Conservation (phyloP, 2,113 vertebrate species). For the Trichechus manatus region DNA sequence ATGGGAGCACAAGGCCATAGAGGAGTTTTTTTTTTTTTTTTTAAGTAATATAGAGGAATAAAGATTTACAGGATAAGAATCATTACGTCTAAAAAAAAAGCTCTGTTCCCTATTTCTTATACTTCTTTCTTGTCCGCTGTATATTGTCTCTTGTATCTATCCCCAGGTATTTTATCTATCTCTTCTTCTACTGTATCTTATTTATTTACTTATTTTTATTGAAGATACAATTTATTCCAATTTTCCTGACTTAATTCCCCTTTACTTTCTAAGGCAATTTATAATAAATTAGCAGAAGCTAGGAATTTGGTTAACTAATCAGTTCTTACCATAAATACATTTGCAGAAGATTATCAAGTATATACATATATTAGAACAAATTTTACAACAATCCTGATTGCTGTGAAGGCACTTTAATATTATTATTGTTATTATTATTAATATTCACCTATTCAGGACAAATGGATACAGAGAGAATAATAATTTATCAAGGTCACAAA, state of each 20-base stretch:
- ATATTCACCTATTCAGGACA: too few species aligned
- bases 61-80: constrained; percentile 38
- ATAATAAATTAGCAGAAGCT: background rate
- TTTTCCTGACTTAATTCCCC: background rate
- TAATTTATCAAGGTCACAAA: background rate
- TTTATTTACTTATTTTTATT: background rate
- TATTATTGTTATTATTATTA: background rate
- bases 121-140: background rate
- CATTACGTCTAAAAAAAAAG: constrained; percentile 18
- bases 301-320: background rate
- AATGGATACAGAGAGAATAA: background rate
- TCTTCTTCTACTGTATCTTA: constrained; percentile 6
- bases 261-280: background rate
- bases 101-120: background rate
- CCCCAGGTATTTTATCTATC: background rate
- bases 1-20: background rate
- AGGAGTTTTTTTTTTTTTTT: background rate
- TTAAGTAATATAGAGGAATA: constrained; percentile 50
- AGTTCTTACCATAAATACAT: background rate
- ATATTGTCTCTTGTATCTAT: background rate
- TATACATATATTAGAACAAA: background rate
- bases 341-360: background rate
- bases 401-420: background rate
- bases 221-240: background rate
- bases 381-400: background rate